Evolutionary conservation across 2,797 vertebrate genomes (phyloP), one percentile per base, ranked within the genome.

Genomic region (Sebastes steindachneri): DNA sequence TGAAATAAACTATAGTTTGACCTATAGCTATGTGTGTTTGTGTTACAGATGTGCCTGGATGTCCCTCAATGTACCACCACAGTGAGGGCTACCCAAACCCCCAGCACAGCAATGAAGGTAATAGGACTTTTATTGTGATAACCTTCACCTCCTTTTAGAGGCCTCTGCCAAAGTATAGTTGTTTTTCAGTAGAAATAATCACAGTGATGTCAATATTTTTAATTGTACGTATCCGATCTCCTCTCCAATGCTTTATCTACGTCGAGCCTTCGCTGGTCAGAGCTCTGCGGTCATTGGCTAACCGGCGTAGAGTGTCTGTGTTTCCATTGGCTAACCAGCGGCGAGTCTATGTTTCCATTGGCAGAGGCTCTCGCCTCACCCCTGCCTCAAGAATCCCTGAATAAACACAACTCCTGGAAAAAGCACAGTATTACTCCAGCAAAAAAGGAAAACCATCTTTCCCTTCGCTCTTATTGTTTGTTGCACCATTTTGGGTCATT

Each of bases 21-120:
- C 21, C 33, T 51, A 3, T 4, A 17, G 26, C 2, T 68, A 0
- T 80, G 23, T 77, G 14, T 87, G 19, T 89, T 83, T 81, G 4
- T 80, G 3, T 86, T 72, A 0, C 80, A 99, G 98, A 99, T 95
- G 95, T 96, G 92, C 95, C 98, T 78, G 96, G 97, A 73, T 98
- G 97, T 82, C 94, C 96, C 19, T 98, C 98, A 1, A 95, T 96
- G 95, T 98, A 98, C 91, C 88, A 96, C 67, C 97, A 96, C 73
- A 90, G 21, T 0, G 97, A 98, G 93, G 94, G 95, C 68, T 98
- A 97, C 80, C 92, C 95, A 0, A 95, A 93, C 80, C 93, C 95
- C 41, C 90, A 96, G 83, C 95, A 95, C 92, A 92, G 55, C 74
- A 83, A 88, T 12, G 91, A 96, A 94, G 97, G 97, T 97, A 94